Evolutionary conservation across 1,140 invertebrate species (phyloP), one percentile per base, ranked within the genome.

Genomic region (Aphelinus atriplicis): DNA sequence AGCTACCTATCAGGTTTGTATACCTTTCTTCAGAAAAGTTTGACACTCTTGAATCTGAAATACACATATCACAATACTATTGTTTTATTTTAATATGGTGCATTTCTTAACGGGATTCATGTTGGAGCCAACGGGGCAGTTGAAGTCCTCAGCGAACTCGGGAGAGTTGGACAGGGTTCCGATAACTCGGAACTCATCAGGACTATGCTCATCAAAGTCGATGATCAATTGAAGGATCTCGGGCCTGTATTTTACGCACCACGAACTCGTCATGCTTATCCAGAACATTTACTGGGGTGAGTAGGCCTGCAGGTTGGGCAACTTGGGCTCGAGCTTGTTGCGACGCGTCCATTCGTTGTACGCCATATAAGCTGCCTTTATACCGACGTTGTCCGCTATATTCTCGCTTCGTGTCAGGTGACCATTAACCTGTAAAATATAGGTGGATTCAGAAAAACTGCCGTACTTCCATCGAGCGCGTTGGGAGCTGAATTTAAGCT

Each of bases 71-170:
- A 26, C 26, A 26, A 26, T 26, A 26, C 26, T 26, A 26, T 26
- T 26, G 26, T 26, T 26, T 26, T 26, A 26, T 26, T 26, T 26
- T 26, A 26, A 26, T 26, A 97, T 93, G 81, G 93, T 92, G 85
- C 96, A 97, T 85, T 96, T 97, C 1, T 94, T 89, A 56, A 85
- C 86, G 42, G 96, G 95, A 87, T 97, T 97, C 95, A 97, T 96
- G 61, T 89, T 90, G 2, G 92, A 91, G 6, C 91, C 92, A 3
- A 87, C 57, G 26, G 26, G 26, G 26, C 26, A 26, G 26, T 26
- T 26, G 26, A 26, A 26, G 26, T 26, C 26, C 26, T 10, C 85
- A 3, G 95, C 91, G 87, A 98, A 98, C 79, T 96, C 95, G 56
- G 5, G 5, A 7, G 46, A 7, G 46, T 63, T 63, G 42, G 61